phyloP scores from a whole-genome alignment of 2,113 vertebrate species.

The Acanthisitta chloris region DNA sequence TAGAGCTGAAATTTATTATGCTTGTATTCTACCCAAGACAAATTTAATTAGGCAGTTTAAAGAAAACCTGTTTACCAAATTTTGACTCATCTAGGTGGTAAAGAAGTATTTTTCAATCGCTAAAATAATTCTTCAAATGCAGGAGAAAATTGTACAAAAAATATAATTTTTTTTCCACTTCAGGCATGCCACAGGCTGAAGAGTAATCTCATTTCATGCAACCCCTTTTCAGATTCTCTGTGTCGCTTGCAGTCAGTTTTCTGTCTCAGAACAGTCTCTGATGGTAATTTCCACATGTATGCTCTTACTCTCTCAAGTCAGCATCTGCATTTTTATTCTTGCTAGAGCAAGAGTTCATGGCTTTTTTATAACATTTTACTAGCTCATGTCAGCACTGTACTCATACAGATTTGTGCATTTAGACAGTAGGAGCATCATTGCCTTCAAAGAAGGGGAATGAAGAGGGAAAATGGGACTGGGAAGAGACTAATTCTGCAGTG shows the following conservation, averaged over 20 bases:
- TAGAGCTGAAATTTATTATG: constrained; percentile 48
- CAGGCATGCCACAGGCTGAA: neutral
- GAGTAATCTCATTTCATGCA: neutral
- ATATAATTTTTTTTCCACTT: neutral
- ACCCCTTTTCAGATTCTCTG: neutral
- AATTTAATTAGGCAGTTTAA: constrained; percentile 49
- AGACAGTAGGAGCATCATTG: neutral
- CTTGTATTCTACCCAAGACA: constrained; percentile 27
- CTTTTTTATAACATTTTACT: neutral
- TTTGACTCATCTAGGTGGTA: neutral
- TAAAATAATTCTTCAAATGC: neutral
- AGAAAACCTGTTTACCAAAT: constrained; percentile 17
- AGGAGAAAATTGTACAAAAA: neutral
- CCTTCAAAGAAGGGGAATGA: neutral
- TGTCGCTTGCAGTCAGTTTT: neutral
- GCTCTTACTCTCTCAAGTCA: neutral
- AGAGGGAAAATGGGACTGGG: neutral
- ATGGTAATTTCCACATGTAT: neutral
- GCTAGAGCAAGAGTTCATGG: neutral
- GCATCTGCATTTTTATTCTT: neutral
- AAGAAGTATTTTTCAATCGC: neutral
- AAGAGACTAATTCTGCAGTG: neutral
- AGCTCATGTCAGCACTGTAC: neutral
- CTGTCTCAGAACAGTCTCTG: neutral
- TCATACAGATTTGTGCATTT: neutral